Evolutionary conservation across 2,888 invertebrate species (phyloP).

Genomic region (Lycia hirtaria): DNA sequence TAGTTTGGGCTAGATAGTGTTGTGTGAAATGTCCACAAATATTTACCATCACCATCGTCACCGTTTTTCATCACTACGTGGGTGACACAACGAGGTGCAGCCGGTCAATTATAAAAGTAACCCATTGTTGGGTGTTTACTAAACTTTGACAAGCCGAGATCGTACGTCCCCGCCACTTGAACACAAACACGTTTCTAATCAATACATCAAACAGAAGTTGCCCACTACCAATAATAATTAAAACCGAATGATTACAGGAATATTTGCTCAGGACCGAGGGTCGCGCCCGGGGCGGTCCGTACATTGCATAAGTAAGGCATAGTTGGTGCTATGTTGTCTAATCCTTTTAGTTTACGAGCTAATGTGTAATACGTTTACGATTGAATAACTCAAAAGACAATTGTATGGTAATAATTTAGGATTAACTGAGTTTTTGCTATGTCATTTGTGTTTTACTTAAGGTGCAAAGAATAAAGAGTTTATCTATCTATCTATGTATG

Average conservation of each 20-base stretch:
- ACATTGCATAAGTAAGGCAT: slow-evolving; percentile 60
- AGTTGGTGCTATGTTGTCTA: slow-evolving; percentile 42
- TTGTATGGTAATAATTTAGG: too few relatives aligned
- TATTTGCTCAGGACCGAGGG: slow-evolving; percentile 82
- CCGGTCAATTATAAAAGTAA: too few relatives aligned
- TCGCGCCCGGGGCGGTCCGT: slow-evolving; percentile 66
- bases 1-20: too few relatives aligned
- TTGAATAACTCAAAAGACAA: neutral
- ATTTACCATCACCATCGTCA: too few relatives aligned
- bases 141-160: slow-evolving; percentile 31
- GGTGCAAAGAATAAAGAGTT: too few relatives aligned
- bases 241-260: slow-evolving; percentile 83
- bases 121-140: neutral
- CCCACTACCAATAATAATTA: slow-evolving; percentile 84
- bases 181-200: slow-evolving; percentile 82
- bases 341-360: slow-evolving; percentile 36
- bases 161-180: slow-evolving; percentile 73
- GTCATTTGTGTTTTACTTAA: too few relatives aligned
- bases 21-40: too few relatives aligned
- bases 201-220: slow-evolving; percentile 84
- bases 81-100: too few relatives aligned
- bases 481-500: too few relatives aligned
- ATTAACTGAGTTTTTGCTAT: too few relatives aligned
- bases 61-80: too few relatives aligned
- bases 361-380: slow-evolving; percentile 4